These are phyloP conservation scores for Eudyptes chrysolophus DNA, from an alignment of 2,113 vertebrate species.

Conservation along the genomic window DNA sequence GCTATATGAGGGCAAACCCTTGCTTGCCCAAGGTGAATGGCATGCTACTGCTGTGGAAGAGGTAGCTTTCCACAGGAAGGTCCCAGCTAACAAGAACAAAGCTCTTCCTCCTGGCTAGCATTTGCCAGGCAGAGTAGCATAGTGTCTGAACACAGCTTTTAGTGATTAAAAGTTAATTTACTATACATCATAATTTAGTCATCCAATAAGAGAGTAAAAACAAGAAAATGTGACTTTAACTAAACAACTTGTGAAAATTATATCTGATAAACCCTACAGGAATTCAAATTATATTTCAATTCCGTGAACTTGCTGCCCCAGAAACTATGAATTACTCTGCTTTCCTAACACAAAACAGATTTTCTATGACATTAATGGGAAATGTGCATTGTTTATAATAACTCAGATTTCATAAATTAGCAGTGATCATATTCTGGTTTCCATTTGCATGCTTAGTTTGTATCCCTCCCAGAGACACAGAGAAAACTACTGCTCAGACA, in stretches of 20 bases:
- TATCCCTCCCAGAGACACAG: background rate
- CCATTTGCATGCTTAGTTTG: constrained; percentile 7
- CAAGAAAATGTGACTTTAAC: constrained; percentile 24
- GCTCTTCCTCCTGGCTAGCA: background rate
- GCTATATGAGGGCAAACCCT: background rate
- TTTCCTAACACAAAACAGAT: constrained; percentile 48
- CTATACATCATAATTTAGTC: background rate
- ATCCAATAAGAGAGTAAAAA: constrained; percentile 3
- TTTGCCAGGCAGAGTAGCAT: constrained; percentile 19
- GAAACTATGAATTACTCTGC: constrained; percentile 43
- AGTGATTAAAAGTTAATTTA: constrained; percentile 31
- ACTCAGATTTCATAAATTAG: constrained; percentile 45
- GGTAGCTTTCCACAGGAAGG: background rate
- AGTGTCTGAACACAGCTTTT: constrained; percentile 9
- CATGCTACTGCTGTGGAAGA: background rate
- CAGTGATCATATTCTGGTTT: constrained; percentile 4
- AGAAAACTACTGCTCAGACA: background rate
- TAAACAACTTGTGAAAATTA: constrained; percentile 53
- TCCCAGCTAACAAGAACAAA: background rate
- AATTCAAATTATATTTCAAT: constrained; percentile 59
- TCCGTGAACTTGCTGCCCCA: constrained; percentile 25
- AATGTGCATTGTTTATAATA: constrained; percentile 50
- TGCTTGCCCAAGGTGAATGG: background rate
- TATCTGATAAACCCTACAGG: constrained; percentile 33
- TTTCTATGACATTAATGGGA: constrained; percentile 32